Evolutionary conservation across 2,797 vertebrate species (phyloP).

Genomic region (Coreius guichenoti): DNA sequence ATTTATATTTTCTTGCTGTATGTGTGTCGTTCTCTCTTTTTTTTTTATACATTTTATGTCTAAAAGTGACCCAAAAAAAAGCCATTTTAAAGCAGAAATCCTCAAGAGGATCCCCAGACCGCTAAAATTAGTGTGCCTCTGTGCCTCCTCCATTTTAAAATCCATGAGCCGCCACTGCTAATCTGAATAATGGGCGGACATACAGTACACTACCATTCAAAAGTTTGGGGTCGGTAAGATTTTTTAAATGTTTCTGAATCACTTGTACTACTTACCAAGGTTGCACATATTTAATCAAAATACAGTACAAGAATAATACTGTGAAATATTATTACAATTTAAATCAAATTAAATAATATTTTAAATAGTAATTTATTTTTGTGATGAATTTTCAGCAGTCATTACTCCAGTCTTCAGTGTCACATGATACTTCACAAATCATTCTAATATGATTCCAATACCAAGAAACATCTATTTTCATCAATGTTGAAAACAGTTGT

Average conservation of each 20-base stretch:
- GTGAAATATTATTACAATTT: not conserved
- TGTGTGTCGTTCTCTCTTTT: too few relatives aligned
- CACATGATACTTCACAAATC: not conserved
- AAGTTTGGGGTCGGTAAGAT: not conserved
- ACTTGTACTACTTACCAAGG: not conserved
- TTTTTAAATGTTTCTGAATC: not conserved
- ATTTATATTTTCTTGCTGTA: too few relatives aligned
- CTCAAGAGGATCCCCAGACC: not conserved
- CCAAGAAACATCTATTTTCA: not conserved
- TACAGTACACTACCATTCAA: not conserved
- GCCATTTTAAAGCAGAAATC: too few relatives aligned
- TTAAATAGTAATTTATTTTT: not conserved
- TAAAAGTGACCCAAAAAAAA: not conserved
- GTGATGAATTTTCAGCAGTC: not conserved
- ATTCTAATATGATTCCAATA: not conserved
- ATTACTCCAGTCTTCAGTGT: not conserved
- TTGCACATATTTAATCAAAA: not conserved
- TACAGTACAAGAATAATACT: not conserved
- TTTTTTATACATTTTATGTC: too few relatives aligned
- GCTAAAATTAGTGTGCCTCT: too few relatives aligned
- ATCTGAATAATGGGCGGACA: not conserved
- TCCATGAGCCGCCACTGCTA: not conserved
- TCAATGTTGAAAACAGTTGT: not conserved
- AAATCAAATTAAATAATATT: not conserved
- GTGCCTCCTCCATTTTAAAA: not conserved